phyloP scores from a whole-genome alignment of 2,888 invertebrate species.

The Pollenia angustigena region DNA sequence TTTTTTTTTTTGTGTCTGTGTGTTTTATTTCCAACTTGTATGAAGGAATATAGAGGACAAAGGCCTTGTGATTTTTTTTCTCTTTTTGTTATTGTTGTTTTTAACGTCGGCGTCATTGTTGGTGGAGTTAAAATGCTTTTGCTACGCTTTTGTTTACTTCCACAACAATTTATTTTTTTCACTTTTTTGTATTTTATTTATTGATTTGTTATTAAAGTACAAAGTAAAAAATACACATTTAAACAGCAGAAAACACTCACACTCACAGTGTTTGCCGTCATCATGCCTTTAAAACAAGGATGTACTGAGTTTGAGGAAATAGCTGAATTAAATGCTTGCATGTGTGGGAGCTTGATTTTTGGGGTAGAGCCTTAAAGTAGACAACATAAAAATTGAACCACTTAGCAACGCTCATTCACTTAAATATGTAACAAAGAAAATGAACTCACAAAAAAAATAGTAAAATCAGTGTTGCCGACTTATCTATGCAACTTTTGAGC shows the following conservation, averaged over 20 bases:
- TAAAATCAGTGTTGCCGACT: too few relatives aligned
- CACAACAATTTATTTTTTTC: constrained; percentile 7
- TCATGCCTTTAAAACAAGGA: constrained; percentile 44
- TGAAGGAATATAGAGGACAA: neutral
- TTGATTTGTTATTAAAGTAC: constrained; percentile 64
- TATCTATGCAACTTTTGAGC: too few relatives aligned
- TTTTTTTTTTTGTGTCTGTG: constrained; percentile 3
- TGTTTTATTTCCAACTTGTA: constrained; percentile 33
- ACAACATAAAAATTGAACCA: constrained; percentile 65
- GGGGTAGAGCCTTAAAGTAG: constrained; percentile 44
- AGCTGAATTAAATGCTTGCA: neutral
- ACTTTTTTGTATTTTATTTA: constrained; percentile 44
- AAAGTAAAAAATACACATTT: constrained; percentile 46
- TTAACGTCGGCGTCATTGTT: constrained; percentile 23
- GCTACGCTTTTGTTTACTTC: constrained; percentile 52
- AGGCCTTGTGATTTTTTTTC: constrained; percentile 36
- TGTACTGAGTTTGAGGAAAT: constrained; percentile 31
- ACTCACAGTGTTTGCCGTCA: constrained; percentile 1
- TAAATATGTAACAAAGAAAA: constrained; percentile 1
- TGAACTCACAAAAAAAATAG: neutral
- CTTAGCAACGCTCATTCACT: constrained; percentile 43
- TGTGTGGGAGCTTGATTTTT: constrained; percentile 36
- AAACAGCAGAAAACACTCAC: neutral
- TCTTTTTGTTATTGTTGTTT: constrained; percentile 11
- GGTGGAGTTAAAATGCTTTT: constrained; percentile 55